Evolutionary conservation across 2,888 invertebrate species (phyloP), one percentile per base, ranked within the genome.

Genomic region (Pheosia tremula): DNA sequence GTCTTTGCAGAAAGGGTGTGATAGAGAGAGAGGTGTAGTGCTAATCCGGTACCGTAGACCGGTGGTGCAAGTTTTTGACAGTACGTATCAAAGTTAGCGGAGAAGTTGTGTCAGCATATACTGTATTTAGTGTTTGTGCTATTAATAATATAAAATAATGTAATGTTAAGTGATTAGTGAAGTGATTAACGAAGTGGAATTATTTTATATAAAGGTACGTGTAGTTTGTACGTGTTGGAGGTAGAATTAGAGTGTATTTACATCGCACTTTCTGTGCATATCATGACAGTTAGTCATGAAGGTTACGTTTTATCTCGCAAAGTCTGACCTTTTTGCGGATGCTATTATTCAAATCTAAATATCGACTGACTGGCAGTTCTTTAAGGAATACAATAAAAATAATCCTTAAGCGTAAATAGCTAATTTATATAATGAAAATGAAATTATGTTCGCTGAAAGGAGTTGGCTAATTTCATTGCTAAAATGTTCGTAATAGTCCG

Each of bases 41-140:
- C 81, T 84, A 82, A 85, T 84, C 84, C 81, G 79, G 78, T 78
- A 78, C 78, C 77, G 74, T 77, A 81, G 82, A 90, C 93, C 90
- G 90, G 93, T 89, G 88, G 83, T 85, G 87, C 93, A 91, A 91
- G 88, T 92, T 93, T 91, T 93, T 93, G 93, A 93, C 92, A 92
- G 89, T 88, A 85, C 85, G 80, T 83, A 85, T 86, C 82, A 83
- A 91, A 87, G 77, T 75, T 75, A 64, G 77, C 89, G 80, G 83
- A 81, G 86, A 83, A 72, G 75, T 80, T 80, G 80, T 80, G 77
- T 86, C 78, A 81, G 86, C 84, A 84, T 86, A 81, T 82, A 80
- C 81, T 82, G 82, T 84, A 72, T 81, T 77, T 79, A 80, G 74
- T 77, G 74, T 78, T 71, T 71, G 68, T 72, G 65, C 75, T 67